Evolutionary conservation across 1,140 invertebrate species (phyloP).

Genomic region (Drosophila dunni): DNA sequence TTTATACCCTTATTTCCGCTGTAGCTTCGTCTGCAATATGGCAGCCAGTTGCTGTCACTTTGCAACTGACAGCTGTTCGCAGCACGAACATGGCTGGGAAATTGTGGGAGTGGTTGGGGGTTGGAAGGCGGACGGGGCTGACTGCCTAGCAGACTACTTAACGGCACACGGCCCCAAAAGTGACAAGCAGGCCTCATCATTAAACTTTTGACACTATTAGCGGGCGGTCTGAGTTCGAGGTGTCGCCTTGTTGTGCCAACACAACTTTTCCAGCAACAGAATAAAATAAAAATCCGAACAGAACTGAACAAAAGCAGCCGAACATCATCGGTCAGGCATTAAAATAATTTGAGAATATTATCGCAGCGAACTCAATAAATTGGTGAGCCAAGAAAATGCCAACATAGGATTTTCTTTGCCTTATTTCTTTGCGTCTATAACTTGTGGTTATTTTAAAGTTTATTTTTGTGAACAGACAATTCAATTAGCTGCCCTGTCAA

Average conservation of each 20-base stretch:
- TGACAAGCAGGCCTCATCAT: conserved; percentile 75
- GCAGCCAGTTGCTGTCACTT: conserved; percentile 62
- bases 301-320: conserved; percentile 12
- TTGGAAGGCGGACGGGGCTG: neutral
- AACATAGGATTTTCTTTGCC: neutral
- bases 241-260: conserved; percentile 44
- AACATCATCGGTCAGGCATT: conserved; percentile 47
- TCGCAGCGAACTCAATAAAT: conserved; percentile 35
- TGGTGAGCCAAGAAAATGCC: neutral
- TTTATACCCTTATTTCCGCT: neutral
- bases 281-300: conserved; percentile 8
- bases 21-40: conserved; percentile 62
- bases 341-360: conserved; percentile 72
- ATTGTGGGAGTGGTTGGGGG: neutral
- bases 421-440: conserved; percentile 40
- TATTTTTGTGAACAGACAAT: conserved; percentile 59
- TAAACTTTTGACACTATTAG: conserved; percentile 83
- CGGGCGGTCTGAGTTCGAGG: conserved; percentile 17
- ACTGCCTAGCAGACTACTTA: conserved; percentile 59
- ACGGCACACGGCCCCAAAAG: conserved; percentile 65
- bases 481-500: conserved; percentile 79
- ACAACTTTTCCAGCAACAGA: conserved; percentile 19
- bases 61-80: conserved; percentile 65
- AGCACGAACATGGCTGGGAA: conserved; percentile 57
- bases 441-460: conserved; percentile 43